Evolutionary conservation across 2,888 invertebrate genomes (phyloP), one percentile per base, ranked within the genome.

Genomic region (Mythimna loreyi): DNA sequence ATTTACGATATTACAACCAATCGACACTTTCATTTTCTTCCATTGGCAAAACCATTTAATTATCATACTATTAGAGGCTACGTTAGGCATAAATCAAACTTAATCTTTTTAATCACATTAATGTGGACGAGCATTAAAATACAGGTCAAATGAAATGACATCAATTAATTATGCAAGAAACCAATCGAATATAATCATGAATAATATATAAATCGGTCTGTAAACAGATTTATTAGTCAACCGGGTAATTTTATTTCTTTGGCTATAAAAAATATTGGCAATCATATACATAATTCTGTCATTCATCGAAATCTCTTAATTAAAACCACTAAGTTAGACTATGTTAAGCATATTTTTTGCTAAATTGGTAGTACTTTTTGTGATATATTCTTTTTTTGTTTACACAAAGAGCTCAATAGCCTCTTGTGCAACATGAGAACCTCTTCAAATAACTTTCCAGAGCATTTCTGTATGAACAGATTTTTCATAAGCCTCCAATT

Each of bases 221-320:
- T 69, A 66, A 71, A 71, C 78, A 81, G 57, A 72, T 78, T 70
- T 68, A 78, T 82, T 80, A 50, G 50, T 53, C 63, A 71, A 74
- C 61, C 60, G 63, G 56, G 19, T 71, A 67, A 75, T 75, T 72
- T 67, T 58, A 60, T 70, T 67, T 66, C 23, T 67, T 49, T 33
- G 23, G 53, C 19, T 36, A 68, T 64, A 68, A 67, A 72, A 56
- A 59, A n/a, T 11, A 59, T 72, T 76, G 57, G 25, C 53, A 68
- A 77, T 67, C 49, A 55, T 21, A 49, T 49, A n/a, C 19, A n/a
- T 58, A 50, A 49, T 60, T 62, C 13, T 59, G 7, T 16, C 13
- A 58, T 33, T 71, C 40, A 64, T 58, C 11, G 28, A 72, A 30
- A 59, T 67, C 11, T 11, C 4, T 50, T n/a, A 57, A 61, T 75